These are phyloP conservation scores for Triplophysa tibetana DNA, from an alignment of 2,113 vertebrate genomes.

Conservation along the genomic window DNA sequence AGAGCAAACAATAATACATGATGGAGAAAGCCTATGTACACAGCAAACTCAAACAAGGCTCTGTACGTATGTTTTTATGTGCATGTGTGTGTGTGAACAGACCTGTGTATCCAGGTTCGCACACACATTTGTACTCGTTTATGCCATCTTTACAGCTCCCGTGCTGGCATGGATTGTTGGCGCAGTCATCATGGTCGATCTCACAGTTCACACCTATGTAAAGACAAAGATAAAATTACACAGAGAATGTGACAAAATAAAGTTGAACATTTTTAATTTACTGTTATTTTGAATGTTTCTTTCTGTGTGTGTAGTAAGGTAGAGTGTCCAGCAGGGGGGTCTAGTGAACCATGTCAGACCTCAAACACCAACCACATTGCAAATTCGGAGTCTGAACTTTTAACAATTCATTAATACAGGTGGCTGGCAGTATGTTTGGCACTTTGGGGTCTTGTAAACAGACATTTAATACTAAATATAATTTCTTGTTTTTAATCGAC, in stretches of 20 bases:
- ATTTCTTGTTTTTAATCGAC: too few species aligned
- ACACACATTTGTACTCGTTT: conserved; percentile 87
- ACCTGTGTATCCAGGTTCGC: conserved; percentile 90
- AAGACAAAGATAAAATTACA: background rate
- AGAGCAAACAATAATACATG: background rate
- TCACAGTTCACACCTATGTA: conserved; percentile 87
- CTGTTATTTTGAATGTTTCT: background rate
- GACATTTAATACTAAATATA: too few species aligned
- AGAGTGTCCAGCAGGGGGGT: conserved; percentile 59
- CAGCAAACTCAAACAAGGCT: too few species aligned
- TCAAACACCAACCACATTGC: background rate
- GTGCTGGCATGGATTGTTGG: conserved; percentile 84
- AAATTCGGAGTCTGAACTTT: background rate
- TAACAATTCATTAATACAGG: background rate
- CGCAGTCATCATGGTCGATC: conserved; percentile 89
- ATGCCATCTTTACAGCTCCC: conserved; percentile 88
- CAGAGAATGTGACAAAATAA: background rate
- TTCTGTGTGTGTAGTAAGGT: background rate
- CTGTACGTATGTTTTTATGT: conserved; percentile 24
- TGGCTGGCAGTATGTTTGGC: background rate
- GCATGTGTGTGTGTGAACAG: conserved; percentile 35
- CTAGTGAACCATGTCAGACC: background rate
- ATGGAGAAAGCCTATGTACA: background rate
- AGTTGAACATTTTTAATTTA: too few species aligned
- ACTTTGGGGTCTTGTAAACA: background rate